Evolutionary conservation across 2,113 vertebrate genomes (phyloP).

Genomic region (Etheostoma cragini): DNA sequence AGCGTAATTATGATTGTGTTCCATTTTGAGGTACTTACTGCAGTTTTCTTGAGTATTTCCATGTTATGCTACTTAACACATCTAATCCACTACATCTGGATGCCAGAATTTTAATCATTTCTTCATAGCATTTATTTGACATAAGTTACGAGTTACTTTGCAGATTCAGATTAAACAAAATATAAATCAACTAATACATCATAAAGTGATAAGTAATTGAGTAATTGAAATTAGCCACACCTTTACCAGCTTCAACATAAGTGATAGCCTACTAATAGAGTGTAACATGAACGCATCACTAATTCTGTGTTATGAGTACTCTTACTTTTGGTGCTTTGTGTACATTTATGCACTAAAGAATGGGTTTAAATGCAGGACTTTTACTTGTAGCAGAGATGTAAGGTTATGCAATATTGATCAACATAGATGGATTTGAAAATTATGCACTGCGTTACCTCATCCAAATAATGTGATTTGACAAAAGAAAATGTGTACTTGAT

Average conservation of each 20-base stretch:
- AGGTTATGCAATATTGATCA: background rate
- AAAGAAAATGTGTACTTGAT: background rate
- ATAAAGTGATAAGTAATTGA: no score
- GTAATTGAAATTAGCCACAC: no score
- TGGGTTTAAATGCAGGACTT: background rate
- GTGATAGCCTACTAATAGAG: background rate
- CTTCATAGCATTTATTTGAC: background rate
- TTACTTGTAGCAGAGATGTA: no score
- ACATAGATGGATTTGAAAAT: background rate
- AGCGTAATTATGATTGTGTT: background rate
- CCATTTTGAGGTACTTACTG: background rate
- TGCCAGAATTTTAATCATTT: no score
- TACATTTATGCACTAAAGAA: background rate
- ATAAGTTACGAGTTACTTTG: background rate
- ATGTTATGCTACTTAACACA: background rate
- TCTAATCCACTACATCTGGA: background rate
- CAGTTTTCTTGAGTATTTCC: background rate
- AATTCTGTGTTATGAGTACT: background rate
- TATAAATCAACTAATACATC: background rate
- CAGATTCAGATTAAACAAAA: background rate
- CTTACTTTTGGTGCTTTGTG: background rate
- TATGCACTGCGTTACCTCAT: conserved; percentile 3
- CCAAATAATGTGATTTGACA: conserved; percentile 13
- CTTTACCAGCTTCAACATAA: background rate
- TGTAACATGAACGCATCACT: no score